phyloP scores from a whole-genome alignment of 2,888 invertebrate genomes.

The Trimorus sp. region DNA sequence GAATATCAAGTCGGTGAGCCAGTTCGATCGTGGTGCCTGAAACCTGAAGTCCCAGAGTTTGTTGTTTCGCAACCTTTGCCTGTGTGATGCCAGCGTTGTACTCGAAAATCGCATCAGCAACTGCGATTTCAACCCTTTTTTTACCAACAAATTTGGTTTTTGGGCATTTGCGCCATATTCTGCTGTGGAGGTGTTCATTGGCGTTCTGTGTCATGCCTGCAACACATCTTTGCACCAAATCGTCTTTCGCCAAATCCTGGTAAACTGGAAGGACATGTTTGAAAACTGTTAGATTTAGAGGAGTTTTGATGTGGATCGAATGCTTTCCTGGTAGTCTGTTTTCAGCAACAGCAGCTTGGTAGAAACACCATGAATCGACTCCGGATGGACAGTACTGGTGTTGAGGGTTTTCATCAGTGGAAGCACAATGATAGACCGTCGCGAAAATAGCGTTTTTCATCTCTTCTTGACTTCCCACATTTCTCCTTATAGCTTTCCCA shows the following conservation, averaged over 20 bases:
- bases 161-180: slow-evolving; percentile 10
- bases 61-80: not conserved
- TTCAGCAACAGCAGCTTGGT: slow-evolving; percentile 12
- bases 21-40: not conserved
- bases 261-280: slow-evolving; percentile 35
- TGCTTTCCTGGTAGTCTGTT: slow-evolving; percentile 24
- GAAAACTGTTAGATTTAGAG: slow-evolving; percentile 9
- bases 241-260: not conserved
- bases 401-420: slow-evolving; percentile 36
- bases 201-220: slow-evolving; percentile 38
- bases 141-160: not conserved
- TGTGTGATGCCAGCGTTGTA: not conserved
- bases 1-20: not conserved
- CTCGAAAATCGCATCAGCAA: slow-evolving; percentile 2
- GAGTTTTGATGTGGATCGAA: not conserved
- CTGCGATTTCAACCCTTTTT: slow-evolving; percentile 3
- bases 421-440: slow-evolving; percentile 43
- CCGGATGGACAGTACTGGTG: slow-evolving; percentile 33
- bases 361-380: slow-evolving; percentile 53
- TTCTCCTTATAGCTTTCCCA: slow-evolving; percentile 4
- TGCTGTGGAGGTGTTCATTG: slow-evolving; percentile 40
- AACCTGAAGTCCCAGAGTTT: not conserved
- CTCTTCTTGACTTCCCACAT: slow-evolving; percentile 3
- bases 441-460: not conserved
- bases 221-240: slow-evolving; percentile 26